Evolutionary conservation across 2,888 invertebrate species (phyloP).

Genomic region (Ornithoptera priamus): DNA sequence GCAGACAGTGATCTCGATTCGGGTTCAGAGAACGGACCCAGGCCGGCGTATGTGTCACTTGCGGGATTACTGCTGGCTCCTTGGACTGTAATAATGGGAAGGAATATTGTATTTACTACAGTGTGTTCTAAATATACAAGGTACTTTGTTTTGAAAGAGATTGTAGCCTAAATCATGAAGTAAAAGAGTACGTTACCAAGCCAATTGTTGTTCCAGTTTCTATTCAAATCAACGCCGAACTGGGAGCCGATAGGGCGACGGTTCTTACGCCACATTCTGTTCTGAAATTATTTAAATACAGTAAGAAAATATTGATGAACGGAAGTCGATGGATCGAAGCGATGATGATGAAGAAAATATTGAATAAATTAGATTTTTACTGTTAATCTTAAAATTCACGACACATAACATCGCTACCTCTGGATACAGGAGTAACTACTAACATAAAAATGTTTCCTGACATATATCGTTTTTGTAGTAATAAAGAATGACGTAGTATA

Average conservation of each 20-base stretch:
- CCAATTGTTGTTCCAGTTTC: slow-evolving; percentile 88
- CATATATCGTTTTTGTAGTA: too few relatives aligned
- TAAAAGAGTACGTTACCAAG: slow-evolving; percentile 60
- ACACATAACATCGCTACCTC: too few relatives aligned
- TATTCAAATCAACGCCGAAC: slow-evolving; percentile 86
- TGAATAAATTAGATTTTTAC: neutral
- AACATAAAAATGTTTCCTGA: too few relatives aligned
- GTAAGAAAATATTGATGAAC: neutral
- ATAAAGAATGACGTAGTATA: too few relatives aligned
- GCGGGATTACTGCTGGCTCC: slow-evolving; percentile 81
- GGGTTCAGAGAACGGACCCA: slow-evolving; percentile 84
- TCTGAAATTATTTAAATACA: slow-evolving; percentile 48
- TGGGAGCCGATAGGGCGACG: slow-evolving; percentile 73
- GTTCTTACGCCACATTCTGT: slow-evolving; percentile 86
- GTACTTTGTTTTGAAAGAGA: neutral
- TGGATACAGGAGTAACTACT: too few relatives aligned
- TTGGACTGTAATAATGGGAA: slow-evolving; percentile 47
- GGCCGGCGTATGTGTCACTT: slow-evolving; percentile 83
- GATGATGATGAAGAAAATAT: neutral
- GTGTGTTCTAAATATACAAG: neutral
- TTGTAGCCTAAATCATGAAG: neutral
- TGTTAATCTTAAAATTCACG: too few relatives aligned
- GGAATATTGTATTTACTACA: neutral
- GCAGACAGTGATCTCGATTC: slow-evolving; percentile 79
- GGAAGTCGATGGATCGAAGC: too few relatives aligned